phyloP scores from a whole-genome alignment of 1,140 invertebrate species.

The Chionoecetes opilio region DNA sequence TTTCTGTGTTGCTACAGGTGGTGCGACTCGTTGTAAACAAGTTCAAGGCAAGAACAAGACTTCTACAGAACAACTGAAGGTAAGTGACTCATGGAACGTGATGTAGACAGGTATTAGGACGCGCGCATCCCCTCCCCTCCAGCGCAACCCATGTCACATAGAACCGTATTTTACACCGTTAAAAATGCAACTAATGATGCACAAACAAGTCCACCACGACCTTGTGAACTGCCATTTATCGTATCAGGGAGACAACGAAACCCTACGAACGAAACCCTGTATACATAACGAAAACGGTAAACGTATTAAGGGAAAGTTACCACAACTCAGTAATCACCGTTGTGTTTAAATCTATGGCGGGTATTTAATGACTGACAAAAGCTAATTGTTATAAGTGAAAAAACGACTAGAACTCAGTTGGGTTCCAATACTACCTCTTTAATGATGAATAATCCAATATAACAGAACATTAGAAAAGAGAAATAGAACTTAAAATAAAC shows the following conservation, averaged over 20 bases:
- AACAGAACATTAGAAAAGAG: no score
- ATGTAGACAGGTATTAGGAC: not conserved
- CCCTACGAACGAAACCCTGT: no score
- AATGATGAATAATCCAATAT: not conserved
- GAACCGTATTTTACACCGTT: not conserved
- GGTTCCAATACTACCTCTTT: not conserved
- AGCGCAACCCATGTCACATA: not conserved
- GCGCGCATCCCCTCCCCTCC: not conserved
- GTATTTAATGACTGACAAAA: not conserved
- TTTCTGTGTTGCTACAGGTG: not conserved
- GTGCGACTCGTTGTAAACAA: not conserved
- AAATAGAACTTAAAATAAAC: no score
- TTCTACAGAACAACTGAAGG: not conserved
- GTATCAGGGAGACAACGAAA: no score
- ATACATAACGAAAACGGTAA: no score
- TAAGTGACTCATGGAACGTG: not conserved
- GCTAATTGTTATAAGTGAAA: not conserved
- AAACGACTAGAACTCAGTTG: not conserved
- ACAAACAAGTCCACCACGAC: not conserved
- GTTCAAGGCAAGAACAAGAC: not conserved
- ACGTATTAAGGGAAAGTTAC: no score
- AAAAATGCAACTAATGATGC: not conserved
- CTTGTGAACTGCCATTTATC: no score
- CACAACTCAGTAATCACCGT: no score
- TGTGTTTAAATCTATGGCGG: no score